Evolutionary conservation across 2,888 invertebrate species (phyloP).

Genomic region (Lagria hirta): DNA sequence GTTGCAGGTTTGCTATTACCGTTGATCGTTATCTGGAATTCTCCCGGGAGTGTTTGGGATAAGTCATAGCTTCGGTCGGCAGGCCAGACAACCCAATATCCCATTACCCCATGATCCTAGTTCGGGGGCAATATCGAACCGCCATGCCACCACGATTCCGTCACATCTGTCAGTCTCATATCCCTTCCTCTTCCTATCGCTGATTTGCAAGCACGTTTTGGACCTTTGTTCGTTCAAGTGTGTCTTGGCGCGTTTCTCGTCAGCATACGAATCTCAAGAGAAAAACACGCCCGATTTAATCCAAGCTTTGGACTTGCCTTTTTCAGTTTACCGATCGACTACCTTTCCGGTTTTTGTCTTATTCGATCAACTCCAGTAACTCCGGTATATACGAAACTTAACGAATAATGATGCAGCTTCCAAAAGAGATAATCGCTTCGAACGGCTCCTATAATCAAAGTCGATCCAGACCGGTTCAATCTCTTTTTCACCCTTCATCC

Average conservation of each 20-base stretch:
- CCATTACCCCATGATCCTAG: slow-evolving; percentile 40
- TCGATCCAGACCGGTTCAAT: slow-evolving; percentile 34
- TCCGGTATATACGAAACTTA: slow-evolving; percentile 33
- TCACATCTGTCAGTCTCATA: slow-evolving; percentile 19
- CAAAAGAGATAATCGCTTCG: slow-evolving; percentile 41
- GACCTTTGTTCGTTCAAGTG: slow-evolving; percentile 18
- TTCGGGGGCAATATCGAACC: slow-evolving; percentile 22
- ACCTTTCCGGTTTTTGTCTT: slow-evolving; percentile 23
- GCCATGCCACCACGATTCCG: slow-evolving; percentile 22
- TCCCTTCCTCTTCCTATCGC: slow-evolving; percentile 13
- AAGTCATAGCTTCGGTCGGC: slow-evolving; percentile 41
- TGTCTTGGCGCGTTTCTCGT: slow-evolving; percentile 17
- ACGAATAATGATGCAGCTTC: slow-evolving; percentile 37
- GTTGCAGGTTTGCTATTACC: slow-evolving; percentile 39
- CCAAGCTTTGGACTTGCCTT: slow-evolving; percentile 30
- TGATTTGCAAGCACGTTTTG: slow-evolving; percentile 16
- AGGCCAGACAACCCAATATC: slow-evolving; percentile 41
- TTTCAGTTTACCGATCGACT: slow-evolving; percentile 23
- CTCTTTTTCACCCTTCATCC: slow-evolving; percentile 16
- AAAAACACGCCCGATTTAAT: slow-evolving; percentile 34
- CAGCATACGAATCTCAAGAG: slow-evolving; percentile 26
- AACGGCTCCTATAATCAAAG: slow-evolving; percentile 45
- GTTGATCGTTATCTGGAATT: slow-evolving; percentile 42
- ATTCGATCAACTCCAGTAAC: slow-evolving; percentile 25
- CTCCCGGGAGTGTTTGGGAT: slow-evolving; percentile 41